These are phyloP conservation scores for Gambusia holbrooki DNA, from an alignment of 2,113 vertebrate species.

Conservation along the genomic window DNA sequence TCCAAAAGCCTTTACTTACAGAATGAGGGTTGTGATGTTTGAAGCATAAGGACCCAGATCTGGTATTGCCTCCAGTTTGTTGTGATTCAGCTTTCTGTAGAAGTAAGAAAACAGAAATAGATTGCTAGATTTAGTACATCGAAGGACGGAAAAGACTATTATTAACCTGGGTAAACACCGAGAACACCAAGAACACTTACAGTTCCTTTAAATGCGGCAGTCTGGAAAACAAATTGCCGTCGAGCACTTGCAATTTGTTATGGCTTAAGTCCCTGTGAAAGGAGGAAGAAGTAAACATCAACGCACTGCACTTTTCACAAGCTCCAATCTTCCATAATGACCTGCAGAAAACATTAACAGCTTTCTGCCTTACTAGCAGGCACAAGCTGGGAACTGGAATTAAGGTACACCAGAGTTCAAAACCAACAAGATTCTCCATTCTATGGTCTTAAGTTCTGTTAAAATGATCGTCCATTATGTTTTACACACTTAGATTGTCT, in stretches of 20 bases:
- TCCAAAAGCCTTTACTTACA: slow-evolving; percentile 85
- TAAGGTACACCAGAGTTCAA: too few species aligned
- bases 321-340: too few species aligned
- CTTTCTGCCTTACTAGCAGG: too few species aligned
- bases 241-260: slow-evolving; percentile 90
- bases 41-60: slow-evolving; percentile 83
- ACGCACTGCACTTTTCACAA: slow-evolving; percentile 17
- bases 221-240: slow-evolving; percentile 83
- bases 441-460: too few species aligned
- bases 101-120: slow-evolving; percentile 7
- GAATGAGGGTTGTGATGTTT: slow-evolving; percentile 88
- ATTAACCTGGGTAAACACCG: slow-evolving; percentile 17
- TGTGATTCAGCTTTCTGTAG: slow-evolving; percentile 91
- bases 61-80: slow-evolving; percentile 88
- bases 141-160: not conserved
- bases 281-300: slow-evolving; percentile 31
- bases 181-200: slow-evolving; percentile 80
- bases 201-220: slow-evolving; percentile 88
- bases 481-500: too few species aligned
- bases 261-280: slow-evolving; percentile 90
- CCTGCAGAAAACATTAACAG: too few species aligned
- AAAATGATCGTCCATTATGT: too few species aligned
- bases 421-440: too few species aligned
- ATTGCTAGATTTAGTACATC: not conserved
- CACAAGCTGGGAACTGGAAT: too few species aligned